Conservation (phyloP, 2,113 vertebrate species). For the Seriola quinqueradiata region DNA sequence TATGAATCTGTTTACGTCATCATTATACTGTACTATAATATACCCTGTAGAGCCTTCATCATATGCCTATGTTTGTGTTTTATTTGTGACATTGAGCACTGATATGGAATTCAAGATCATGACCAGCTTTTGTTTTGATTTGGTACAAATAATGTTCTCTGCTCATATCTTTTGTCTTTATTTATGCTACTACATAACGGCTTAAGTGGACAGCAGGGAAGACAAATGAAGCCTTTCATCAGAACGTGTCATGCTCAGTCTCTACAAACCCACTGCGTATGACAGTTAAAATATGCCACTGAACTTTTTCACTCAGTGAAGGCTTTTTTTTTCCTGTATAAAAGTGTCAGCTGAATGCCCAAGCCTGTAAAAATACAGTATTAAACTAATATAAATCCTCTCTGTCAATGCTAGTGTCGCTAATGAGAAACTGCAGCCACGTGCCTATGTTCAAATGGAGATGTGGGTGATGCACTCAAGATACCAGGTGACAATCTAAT, state of each 20-base stretch:
- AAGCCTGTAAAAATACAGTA: neutral
- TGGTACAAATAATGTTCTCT: neutral
- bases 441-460: neutral
- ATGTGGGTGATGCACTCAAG: constrained; percentile 1
- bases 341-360: neutral
- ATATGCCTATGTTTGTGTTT: neutral
- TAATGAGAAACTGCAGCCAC: constrained; percentile 13
- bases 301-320: neutral
- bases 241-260: neutral
- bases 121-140: neutral
- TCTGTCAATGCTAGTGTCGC: neutral
- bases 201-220: neutral
- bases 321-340: neutral
- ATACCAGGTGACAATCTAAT: constrained; percentile 13
- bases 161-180: neutral
- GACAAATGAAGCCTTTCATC: neutral
- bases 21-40: neutral
- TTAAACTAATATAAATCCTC: neutral
- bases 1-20: constrained; percentile 22
- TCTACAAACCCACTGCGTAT: neutral
- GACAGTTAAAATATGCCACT: neutral
- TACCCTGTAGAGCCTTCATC: neutral
- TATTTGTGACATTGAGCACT: neutral
- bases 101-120: neutral
- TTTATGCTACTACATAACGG: neutral